Base-by-base conservation (phyloP, 2,888 invertebrate species). In the Leucania comma region DNA sequence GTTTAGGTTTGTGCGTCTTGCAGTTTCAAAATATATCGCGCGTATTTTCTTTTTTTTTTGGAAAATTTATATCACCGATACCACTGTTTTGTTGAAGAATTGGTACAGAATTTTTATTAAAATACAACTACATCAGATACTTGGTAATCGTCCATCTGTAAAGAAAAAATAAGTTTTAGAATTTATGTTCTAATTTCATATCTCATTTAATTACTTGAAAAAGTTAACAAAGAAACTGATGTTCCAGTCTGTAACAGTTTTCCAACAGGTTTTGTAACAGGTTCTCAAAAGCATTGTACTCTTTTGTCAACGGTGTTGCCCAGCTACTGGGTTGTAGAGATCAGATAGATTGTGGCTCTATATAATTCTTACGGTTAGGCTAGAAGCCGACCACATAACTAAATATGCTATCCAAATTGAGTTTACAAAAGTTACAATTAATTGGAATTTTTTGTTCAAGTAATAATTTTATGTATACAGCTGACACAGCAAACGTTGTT, bases 101-200 rank as follows among this genome's bases (percentile, higher is more conserved):
- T 56, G 17, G 20, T 60, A 29, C 26, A 22, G 38, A 58, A 60
- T 42, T 26, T 51, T 75, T 80, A 85, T 75, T 80, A 85, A 63
- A 85, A 63, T 71, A 84, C 64, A 42, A 81, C 59, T 50, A 85
- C 83, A 68, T 83, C 83, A 53, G 81, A 74, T 48, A 74, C 57
- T 54, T 56, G 42, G 20, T 72, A 65, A 5, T 78, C 78, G 17
- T 75, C 61, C 22, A 46, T 51, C 83, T 83, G 78, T 17, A 82
- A 83, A 68, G 20, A 60, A 73, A 77, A 50, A 42, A 0, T 1
- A 2, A 9, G 3, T 24, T 29, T 57, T 1, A 71, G 8, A 1
- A 48, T 54, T 29, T 32, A 29, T 54, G 29, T 29, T 54, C 10
- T n/a, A 1, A 54, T 20, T 20, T 24, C 24, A 20, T n/a, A n/a